Conservation (phyloP, 2,113 vertebrate genomes). For the Columba janthina region DNA sequence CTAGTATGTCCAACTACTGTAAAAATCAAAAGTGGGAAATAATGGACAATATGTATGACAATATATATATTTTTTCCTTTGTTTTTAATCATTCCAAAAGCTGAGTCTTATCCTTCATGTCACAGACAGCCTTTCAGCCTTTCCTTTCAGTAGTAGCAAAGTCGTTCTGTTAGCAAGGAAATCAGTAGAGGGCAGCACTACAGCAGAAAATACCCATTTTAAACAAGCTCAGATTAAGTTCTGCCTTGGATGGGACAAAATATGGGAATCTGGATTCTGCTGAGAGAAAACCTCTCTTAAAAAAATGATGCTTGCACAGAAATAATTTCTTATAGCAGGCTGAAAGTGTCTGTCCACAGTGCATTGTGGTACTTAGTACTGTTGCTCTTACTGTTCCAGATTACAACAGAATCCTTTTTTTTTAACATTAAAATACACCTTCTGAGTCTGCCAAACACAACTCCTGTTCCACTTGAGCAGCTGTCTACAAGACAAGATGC, state of each 20-base stretch:
- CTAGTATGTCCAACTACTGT: rapidly evolving
- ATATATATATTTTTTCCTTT: no score
- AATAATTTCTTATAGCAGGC: not conserved
- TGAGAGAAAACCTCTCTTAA: not conserved
- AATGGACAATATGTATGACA: rapidly evolving
- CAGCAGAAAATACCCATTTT: not conserved
- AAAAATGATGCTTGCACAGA: not conserved
- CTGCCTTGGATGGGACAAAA: not conserved
- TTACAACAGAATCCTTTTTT: not conserved
- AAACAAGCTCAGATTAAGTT: not conserved
- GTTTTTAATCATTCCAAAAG: not conserved
- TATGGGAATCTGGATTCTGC: not conserved
- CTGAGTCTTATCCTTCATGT: not conserved
- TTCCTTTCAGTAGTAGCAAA: not conserved
- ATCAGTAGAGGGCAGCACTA: conserved; percentile 44
- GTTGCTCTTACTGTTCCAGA: not conserved
- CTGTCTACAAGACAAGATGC: not conserved
- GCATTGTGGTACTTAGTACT: not conserved
- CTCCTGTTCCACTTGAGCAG: not conserved
- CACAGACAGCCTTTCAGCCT: not conserved
- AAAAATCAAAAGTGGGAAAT: not conserved
- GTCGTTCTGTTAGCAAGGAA: not conserved
- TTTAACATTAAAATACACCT: not conserved
- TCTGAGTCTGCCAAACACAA: rapidly evolving
- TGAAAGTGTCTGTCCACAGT: not conserved